These are phyloP conservation scores for Philhelius pedissequus DNA, from an alignment of 2,888 invertebrate species.

Conservation along the genomic window DNA sequence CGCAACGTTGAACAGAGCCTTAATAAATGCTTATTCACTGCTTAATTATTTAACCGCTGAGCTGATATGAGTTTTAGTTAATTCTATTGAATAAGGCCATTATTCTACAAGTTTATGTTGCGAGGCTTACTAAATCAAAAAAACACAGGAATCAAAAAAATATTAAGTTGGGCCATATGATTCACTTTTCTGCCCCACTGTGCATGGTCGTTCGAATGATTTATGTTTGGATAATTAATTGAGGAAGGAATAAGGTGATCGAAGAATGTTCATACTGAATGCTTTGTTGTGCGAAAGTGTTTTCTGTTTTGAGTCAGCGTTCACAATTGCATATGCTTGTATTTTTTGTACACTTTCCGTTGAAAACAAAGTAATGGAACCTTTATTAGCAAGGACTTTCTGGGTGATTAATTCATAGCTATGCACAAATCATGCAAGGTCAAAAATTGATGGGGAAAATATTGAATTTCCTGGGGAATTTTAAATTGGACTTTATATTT, in stretches of 20 bases:
- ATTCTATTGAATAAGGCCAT: too few species aligned
- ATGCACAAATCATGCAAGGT: background rate
- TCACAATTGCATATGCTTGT: background rate
- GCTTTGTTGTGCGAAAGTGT: constrained; percentile 35
- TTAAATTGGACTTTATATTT: background rate
- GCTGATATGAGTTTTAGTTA: too few species aligned
- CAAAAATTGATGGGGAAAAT: background rate
- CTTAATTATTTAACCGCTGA: too few species aligned
- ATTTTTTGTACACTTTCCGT: background rate
- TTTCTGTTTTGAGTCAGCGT: constrained; percentile 26
- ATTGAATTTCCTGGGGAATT: background rate
- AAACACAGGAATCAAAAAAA: too few species aligned
- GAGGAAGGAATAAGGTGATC: constrained; percentile 62
- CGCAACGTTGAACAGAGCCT: too few species aligned
- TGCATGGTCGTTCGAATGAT: constrained; percentile 48
- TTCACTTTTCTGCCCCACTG: background rate
- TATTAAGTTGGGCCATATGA: too few species aligned
- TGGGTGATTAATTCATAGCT: background rate
- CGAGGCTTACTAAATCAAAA: too few species aligned
- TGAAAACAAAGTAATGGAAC: background rate
- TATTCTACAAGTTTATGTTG: too few species aligned
- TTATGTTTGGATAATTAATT: constrained; percentile 52
- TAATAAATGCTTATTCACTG: too few species aligned
- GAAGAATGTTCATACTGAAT: constrained; percentile 42
- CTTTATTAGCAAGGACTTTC: background rate